These are phyloP conservation scores for Strix uralensis DNA, from an alignment of 2,113 vertebrate species.

Conservation along the genomic window DNA sequence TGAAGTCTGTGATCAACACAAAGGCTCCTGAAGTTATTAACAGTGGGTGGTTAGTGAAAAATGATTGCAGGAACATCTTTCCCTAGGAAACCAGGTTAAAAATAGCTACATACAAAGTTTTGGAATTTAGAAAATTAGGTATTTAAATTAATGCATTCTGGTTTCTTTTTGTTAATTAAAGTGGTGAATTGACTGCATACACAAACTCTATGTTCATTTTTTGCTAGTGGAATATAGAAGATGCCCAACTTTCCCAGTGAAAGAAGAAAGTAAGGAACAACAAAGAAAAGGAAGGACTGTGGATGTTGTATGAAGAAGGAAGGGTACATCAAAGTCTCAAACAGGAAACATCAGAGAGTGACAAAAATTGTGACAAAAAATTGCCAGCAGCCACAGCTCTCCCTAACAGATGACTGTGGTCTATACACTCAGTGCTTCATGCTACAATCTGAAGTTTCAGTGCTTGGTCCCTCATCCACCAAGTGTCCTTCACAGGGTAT, in stretches of 20 bases:
- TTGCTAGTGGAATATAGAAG: not conserved
- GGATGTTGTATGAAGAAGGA: not conserved
- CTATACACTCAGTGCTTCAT: not conserved
- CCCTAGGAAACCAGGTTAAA: conserved; percentile 46
- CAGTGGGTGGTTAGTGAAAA: conserved; percentile 41
- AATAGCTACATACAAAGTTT: not conserved
- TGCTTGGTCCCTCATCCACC: not conserved
- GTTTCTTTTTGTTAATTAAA: conserved; percentile 10
- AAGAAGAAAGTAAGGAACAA: not conserved
- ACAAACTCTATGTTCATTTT: not conserved
- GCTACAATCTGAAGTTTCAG: not conserved
- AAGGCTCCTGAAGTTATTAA: conserved; percentile 17
- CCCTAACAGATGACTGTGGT: not conserved
- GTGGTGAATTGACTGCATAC: not conserved
- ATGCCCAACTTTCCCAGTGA: not conserved
- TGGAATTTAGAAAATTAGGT: not conserved
- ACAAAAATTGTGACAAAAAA: not conserved
- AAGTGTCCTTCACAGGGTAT: not conserved
- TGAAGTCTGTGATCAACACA: not conserved
- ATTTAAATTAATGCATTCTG: conserved; percentile 17
- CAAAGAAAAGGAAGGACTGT: not conserved
- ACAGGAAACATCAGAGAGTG: not conserved
- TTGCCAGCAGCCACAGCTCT: not conserved
- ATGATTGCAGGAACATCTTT: conserved; percentile 33
- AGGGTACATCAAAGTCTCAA: not conserved